These are phyloP conservation scores for Criorhina ranunculi DNA, from an alignment of 2,888 invertebrate species.

Conservation along the genomic window DNA sequence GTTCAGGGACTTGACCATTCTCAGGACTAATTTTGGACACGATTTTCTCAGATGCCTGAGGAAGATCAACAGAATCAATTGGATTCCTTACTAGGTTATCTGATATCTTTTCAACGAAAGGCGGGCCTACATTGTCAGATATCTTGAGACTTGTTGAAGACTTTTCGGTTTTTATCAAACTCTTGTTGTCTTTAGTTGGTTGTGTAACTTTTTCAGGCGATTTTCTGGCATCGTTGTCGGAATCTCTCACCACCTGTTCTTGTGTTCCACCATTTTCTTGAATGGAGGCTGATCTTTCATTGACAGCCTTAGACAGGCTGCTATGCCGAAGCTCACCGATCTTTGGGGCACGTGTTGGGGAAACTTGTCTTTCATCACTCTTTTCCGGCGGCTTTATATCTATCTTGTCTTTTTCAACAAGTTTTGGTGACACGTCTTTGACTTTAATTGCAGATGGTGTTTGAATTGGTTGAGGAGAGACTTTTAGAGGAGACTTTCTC, in stretches of 20 bases:
- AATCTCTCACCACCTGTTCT: not conserved
- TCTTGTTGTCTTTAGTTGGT: not conserved
- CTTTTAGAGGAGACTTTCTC: not conserved
- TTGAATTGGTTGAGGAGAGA: not conserved
- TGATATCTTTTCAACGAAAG: not conserved
- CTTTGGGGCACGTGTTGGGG: slow-evolving; percentile 50
- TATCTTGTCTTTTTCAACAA: not conserved
- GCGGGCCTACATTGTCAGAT: not conserved
- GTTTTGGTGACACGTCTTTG: not conserved
- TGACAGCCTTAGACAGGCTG: slow-evolving; percentile 53
- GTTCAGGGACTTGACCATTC: not conserved
- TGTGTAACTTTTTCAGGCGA: not conserved
- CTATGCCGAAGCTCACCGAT: slow-evolving; percentile 60
- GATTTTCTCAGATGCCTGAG: not conserved
- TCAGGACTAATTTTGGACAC: not conserved
- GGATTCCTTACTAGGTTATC: not conserved
- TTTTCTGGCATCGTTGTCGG: not conserved
- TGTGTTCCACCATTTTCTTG: slow-evolving; percentile 3
- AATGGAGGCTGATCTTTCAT: slow-evolving; percentile 13
- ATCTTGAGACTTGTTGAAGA: not conserved
- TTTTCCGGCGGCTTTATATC: not conserved
- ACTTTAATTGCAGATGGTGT: not conserved
- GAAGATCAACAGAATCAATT: not conserved
- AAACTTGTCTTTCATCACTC: not conserved
- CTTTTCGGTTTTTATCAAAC: not conserved